A percentile compares a stretch with the other conserved stretches of the same genome.
phyloP scores from a whole-genome alignment of 1,140 invertebrate species.

The Monochamus saltuarius region DNA sequence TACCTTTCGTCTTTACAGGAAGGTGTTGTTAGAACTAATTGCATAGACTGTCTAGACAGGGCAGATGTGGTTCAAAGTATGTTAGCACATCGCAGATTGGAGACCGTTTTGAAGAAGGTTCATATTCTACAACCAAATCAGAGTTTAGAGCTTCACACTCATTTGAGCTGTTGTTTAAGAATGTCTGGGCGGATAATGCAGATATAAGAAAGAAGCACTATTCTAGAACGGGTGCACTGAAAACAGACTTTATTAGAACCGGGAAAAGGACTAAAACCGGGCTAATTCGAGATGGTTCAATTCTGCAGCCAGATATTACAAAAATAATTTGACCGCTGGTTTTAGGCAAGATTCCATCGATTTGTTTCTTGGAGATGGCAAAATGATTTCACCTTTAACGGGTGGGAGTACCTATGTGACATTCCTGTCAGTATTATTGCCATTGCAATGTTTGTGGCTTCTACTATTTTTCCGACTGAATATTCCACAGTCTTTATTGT shows the following conservation, averaged over 20 bases:
- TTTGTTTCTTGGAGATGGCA: slow-evolving; percentile 83
- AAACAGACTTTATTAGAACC: slow-evolving; percentile 96
- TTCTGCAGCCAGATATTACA: slow-evolving; percentile 90
- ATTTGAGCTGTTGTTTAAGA: slow-evolving; percentile 78
- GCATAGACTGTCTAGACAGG: slow-evolving; percentile 97
- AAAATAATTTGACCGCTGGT: slow-evolving; percentile 98
- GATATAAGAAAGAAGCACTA: slow-evolving; percentile 93
- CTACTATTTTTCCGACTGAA: slow-evolving; percentile 77
- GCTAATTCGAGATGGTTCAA: slow-evolving; percentile 87
- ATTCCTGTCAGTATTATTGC: slow-evolving; percentile 85
- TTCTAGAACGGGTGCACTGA: slow-evolving; percentile 94
- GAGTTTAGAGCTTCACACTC: slow-evolving; percentile 63
- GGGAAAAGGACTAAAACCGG: slow-evolving; percentile 90
- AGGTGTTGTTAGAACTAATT: slow-evolving; percentile 95
- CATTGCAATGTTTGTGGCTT: slow-evolving; percentile 85
- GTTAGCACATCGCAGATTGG: slow-evolving; percentile 80
- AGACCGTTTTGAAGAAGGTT: slow-evolving; percentile 70
- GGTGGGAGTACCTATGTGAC: slow-evolving; percentile 89
- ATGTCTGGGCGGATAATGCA: slow-evolving; percentile 98
- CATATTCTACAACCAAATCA: slow-evolving; percentile 66
- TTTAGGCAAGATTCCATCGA: slow-evolving; percentile 95
- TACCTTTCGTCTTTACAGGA: slow-evolving; percentile 74
- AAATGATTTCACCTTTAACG: slow-evolving; percentile 76
- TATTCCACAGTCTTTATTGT: slow-evolving; percentile 84
- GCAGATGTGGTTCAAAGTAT: slow-evolving; percentile 99